phyloP scores from a whole-genome alignment of 2,888 invertebrate species.

The Dexiosoma caninum region DNA sequence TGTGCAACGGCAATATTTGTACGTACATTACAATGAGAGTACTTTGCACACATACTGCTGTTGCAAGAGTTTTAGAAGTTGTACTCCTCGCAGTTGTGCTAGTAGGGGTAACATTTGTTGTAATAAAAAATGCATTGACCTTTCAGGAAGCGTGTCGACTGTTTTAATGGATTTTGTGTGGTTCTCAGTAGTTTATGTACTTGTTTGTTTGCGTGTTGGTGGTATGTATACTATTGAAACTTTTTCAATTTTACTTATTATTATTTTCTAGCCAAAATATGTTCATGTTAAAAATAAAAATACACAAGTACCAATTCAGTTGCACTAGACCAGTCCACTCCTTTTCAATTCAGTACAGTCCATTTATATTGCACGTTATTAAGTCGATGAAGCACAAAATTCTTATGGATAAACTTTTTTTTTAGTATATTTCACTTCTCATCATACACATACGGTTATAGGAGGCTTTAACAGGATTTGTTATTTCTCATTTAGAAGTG shows the following conservation, averaged over 20 bases:
- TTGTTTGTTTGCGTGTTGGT: slow-evolving; percentile 24
- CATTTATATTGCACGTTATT: slow-evolving; percentile 55
- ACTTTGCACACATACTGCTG: slow-evolving; percentile 14
- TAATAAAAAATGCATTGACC: slow-evolving; percentile 64
- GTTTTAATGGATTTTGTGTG: slow-evolving; percentile 61
- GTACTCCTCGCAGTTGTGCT: neutral
- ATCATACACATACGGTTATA: neutral
- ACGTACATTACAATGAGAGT: slow-evolving; percentile 1
- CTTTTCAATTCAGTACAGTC: slow-evolving; percentile 48
- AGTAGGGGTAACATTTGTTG: slow-evolving; percentile 52
- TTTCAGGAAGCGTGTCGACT: slow-evolving; percentile 62
- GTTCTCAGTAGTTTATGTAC: slow-evolving; percentile 31
- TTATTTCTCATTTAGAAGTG: slow-evolving; percentile 3
- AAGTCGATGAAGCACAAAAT: slow-evolving; percentile 61
- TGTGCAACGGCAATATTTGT: neutral
- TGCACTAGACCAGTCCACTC: slow-evolving; percentile 47
- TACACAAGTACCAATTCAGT: slow-evolving; percentile 23
- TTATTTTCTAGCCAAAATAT: slow-evolving; percentile 52
- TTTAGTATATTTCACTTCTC: slow-evolving; percentile 4
- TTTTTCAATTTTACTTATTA: slow-evolving; percentile 57
- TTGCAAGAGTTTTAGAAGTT: slow-evolving; percentile 28
- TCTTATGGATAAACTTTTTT: slow-evolving; percentile 46
- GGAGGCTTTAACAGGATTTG: slow-evolving; percentile 27
- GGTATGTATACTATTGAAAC: slow-evolving; percentile 38
- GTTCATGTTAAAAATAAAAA: neutral